Evolutionary conservation across 2,888 invertebrate genomes (phyloP).

Genomic region (Sepiola atlantica): DNA sequence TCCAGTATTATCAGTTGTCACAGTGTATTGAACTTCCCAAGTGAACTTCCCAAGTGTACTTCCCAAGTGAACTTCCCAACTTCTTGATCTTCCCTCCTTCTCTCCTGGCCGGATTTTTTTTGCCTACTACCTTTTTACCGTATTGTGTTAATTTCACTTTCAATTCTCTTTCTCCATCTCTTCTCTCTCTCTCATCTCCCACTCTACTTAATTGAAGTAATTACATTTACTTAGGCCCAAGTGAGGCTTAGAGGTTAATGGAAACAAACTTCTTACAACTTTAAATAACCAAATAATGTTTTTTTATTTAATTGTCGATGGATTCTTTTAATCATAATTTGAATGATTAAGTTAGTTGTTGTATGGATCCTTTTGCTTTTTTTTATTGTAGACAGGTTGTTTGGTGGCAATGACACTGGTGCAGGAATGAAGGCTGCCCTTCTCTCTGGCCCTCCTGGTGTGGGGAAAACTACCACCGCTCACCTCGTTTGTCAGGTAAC

Average conservation of each 20-base stretch:
- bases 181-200: neutral
- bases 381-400: slow-evolving; percentile 60
- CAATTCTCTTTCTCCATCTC: neutral
- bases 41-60: neutral
- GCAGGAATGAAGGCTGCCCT: slow-evolving; percentile 92
- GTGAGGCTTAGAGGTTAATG: neutral
- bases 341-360: neutral
- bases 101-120: neutral
- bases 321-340: neutral
- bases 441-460: slow-evolving; percentile 96
- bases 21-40: neutral
- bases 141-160: no score
- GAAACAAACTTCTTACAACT: neutral
- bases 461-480: slow-evolving; percentile 82
- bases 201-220: neutral
- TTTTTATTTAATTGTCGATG: neutral
- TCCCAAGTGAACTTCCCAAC: neutral
- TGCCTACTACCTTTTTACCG: neutral
- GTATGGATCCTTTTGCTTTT: neutral
- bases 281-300: neutral
- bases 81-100: neutral
- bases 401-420: slow-evolving; percentile 80
- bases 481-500: slow-evolving; percentile 81
- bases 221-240: no score
- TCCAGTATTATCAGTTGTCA: neutral